Percentiles rank a stretch among this genome's conserved stretches.
Evolutionary conservation across 2,113 vertebrate genomes (phyloP).

Genomic region (Calyptomena viridis): DNA sequence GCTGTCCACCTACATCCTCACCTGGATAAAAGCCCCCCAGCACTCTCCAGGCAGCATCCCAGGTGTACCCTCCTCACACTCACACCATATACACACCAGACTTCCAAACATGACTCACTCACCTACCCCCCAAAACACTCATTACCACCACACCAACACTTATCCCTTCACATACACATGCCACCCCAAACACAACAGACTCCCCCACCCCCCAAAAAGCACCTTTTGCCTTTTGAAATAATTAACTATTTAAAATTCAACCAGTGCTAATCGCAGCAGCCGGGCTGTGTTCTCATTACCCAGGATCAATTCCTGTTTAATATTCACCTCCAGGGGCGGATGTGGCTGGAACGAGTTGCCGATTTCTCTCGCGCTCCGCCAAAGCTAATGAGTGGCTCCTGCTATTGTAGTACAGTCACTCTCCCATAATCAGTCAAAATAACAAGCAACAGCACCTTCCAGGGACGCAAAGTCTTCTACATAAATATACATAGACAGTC

Average conservation of each 20-base stretch:
- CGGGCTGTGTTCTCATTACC: slow-evolving; percentile 77
- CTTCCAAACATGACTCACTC: background rate
- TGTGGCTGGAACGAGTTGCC: slow-evolving; percentile 70
- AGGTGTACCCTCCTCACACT: background rate
- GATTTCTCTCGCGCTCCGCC: slow-evolving; percentile 58
- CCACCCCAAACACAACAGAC: background rate
- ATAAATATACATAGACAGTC: slow-evolving; percentile 67
- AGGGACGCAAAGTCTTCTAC: slow-evolving; percentile 49
- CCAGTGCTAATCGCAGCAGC: slow-evolving; percentile 64
- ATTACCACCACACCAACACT: background rate
- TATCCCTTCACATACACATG: background rate
- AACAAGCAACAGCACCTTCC: slow-evolving; percentile 74
- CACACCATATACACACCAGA: rapidly evolving
- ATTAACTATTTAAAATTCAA: slow-evolving; percentile 82
- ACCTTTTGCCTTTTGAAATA: slow-evolving; percentile 42
- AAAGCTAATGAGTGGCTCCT: slow-evolving; percentile 75
- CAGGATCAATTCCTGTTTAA: slow-evolving; percentile 81
- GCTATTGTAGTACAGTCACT: slow-evolving; percentile 67
- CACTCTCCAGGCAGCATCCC: background rate
- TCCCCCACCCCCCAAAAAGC: background rate
- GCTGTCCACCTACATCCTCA: background rate
- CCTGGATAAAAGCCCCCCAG: background rate
- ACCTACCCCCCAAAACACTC: background rate
- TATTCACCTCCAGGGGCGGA: slow-evolving; percentile 78
- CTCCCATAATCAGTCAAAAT: slow-evolving; percentile 76